phyloP scores from a whole-genome alignment of 2,113 vertebrate species.

The Jacana jacana region DNA sequence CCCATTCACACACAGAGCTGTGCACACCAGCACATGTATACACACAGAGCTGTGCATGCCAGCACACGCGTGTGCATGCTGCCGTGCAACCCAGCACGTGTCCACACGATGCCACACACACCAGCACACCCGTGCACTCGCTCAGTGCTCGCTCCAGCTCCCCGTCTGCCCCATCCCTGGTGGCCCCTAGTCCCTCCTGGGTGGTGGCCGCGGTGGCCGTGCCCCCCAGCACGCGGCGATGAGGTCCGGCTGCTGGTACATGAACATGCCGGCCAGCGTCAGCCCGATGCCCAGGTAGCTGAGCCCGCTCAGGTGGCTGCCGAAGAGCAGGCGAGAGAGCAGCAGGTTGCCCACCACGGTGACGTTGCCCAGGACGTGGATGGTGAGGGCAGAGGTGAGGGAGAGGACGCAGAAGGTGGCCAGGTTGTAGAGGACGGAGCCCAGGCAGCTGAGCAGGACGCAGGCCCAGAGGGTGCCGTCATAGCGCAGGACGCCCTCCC shows the following conservation, averaged over 20 bases:
- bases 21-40: not conserved
- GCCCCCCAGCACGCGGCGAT: constrained; percentile 78
- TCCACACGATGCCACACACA: no score
- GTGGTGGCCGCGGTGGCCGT: not conserved
- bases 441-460: constrained; percentile 91
- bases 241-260: constrained; percentile 91
- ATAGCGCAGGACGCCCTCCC: constrained; percentile 75
- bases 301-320: constrained; percentile 82
- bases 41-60: no score
- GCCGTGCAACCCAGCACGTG: no score
- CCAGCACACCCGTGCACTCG: fast-evolving
- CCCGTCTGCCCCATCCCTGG: fast-evolving
- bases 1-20: no score
- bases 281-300: constrained; percentile 89
- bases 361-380: constrained; percentile 94
- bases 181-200: constrained; percentile 6
- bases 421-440: constrained; percentile 95
- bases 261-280: constrained; percentile 87
- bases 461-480: constrained; percentile 87
- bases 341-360: constrained; percentile 92
- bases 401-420: constrained; percentile 92
- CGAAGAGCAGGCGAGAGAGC: constrained; percentile 88
- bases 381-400: constrained; percentile 93
- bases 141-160: not conserved
- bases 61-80: not conserved